Evolutionary conservation across 2,113 vertebrate genomes (phyloP), one percentile per base, ranked within the genome.

Genomic region (Raja brachyura): DNA sequence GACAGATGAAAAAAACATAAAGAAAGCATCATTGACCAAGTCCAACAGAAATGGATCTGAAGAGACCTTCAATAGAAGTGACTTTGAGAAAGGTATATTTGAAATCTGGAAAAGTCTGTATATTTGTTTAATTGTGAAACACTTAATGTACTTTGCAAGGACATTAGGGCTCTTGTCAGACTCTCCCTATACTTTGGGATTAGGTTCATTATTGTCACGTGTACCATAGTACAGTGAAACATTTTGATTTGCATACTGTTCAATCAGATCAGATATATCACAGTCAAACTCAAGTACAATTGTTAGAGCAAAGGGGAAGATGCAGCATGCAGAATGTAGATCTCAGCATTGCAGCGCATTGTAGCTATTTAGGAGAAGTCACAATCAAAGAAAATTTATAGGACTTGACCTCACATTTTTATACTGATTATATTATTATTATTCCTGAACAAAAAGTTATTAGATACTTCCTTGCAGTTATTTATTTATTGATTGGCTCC

Each of bases 21-120:
- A 95, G 93, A 97, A 98, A 96, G 97, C 96, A 96, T 95, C 96
- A 94, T 98, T 99, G 96, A 95, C 96, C 95, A 97, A 97, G 96
- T 96, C 97, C 96, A 98, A 97, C 96, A 97, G 97, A 97, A 97
- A 97, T 95, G 98, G 98, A 97, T 97, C 96, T 93, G 97, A 98
- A 95, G 98, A 98, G 96, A 96, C 96, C 95, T 95, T 98, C 93
- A 97, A 96, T 95, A 97, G 97, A 96, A 96, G 96, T 96, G 97
- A 97, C 95, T 96, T 95, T 93, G 96, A 96, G 39, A 96, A 96
- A 97, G 98, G 98, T 99, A 97, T n/a, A 92, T 73, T 73, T 92
- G 90, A 31, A 73, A 73, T 39, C 83, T 48, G 33, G 22, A 92
- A 68, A 48, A 73, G 68, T 73, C 68, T 92, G 31, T 39, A 31